A percentile compares a stretch with the other conserved stretches of the same genome.
Evolutionary conservation across 1,140 invertebrate genomes (phyloP).

Genomic region (Ceratoteleas bidentatus): DNA sequence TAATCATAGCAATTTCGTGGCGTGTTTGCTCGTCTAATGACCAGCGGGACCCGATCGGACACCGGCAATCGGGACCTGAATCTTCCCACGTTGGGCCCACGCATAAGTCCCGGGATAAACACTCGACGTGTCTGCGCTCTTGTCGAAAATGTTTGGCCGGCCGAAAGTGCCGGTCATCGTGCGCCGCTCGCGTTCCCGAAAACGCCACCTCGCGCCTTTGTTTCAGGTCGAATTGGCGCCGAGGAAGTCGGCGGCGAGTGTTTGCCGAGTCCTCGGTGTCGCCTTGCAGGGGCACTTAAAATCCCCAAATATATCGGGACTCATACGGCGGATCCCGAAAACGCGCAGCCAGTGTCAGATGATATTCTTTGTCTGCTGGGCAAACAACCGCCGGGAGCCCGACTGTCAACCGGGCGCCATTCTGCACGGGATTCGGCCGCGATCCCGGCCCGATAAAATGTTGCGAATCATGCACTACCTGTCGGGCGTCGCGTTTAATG

Average conservation of each 20-base stretch:
- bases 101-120: slow-evolving; percentile 69
- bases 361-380: slow-evolving; percentile 73
- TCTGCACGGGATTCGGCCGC: slow-evolving; percentile 62
- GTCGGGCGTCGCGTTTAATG: slow-evolving; percentile 64
- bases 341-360: slow-evolving; percentile 63
- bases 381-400: slow-evolving; percentile 72
- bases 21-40: slow-evolving; percentile 42
- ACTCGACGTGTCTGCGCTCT: slow-evolving; percentile 75
- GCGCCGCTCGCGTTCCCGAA: slow-evolving; percentile 36
- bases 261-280: slow-evolving; percentile 45
- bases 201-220: slow-evolving; percentile 47
- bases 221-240: slow-evolving; percentile 43
- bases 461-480: slow-evolving; percentile 81
- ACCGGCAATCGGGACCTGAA: too few relatives aligned
- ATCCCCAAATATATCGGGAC: slow-evolving; percentile 75
- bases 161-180: slow-evolving; percentile 61
- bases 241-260: slow-evolving; percentile 8
- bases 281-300: slow-evolving; percentile 62
- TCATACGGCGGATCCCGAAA: slow-evolving; percentile 66
- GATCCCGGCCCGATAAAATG: slow-evolving; percentile 76
- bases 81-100: slow-evolving; percentile 73
- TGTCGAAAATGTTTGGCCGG: slow-evolving; percentile 76
- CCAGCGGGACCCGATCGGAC: background rate
- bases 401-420: slow-evolving; percentile 66
- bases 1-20: slow-evolving; percentile 48